A percentile compares a stretch with the other conserved stretches of the same genome.
phyloP scores from a whole-genome alignment of 1,140 invertebrate species.

The Chrysopa pallens region DNA sequence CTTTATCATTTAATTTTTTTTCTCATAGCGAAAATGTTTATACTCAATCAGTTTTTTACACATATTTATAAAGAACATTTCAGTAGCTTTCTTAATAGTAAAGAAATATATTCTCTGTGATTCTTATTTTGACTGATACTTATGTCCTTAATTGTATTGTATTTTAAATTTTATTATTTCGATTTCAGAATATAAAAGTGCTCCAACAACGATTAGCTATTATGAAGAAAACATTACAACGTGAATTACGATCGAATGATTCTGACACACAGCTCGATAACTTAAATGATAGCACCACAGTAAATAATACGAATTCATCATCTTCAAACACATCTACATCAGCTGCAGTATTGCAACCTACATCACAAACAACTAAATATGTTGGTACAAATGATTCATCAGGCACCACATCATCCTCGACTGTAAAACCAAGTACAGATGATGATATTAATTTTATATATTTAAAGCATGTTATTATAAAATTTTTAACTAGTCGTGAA shows the following conservation, averaged over 20 bases:
- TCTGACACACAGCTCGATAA: constrained; percentile 18
- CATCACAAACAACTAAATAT: constrained; percentile 29
- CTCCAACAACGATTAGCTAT: constrained; percentile 71
- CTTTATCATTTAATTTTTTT: no score
- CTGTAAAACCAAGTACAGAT: constrained; percentile 12
- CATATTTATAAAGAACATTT: no score
- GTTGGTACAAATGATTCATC: constrained; percentile 25
- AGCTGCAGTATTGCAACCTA: constrained; percentile 28
- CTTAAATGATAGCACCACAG: constrained; percentile 7
- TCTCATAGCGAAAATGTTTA: no score
- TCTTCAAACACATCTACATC: constrained; percentile 13
- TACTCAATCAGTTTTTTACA: no score
- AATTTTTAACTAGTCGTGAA: constrained; percentile 79
- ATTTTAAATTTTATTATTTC: no score
- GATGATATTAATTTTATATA: constrained; percentile 74
- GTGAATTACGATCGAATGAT: constrained; percentile 49
- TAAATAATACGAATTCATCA: no score
- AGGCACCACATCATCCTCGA: constrained; percentile 26
- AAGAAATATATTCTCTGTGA: no score
- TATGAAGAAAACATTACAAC: constrained; percentile 79
- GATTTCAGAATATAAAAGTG: constrained; percentile 63
- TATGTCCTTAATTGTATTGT: no score
- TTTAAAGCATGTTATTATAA: constrained; percentile 81
- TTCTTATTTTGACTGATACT: no score
- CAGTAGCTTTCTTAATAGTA: no score